Base-by-base conservation (phyloP, 37 sponge, comb jelly and placozoan genomes). In the Corticium candelabrum region DNA sequence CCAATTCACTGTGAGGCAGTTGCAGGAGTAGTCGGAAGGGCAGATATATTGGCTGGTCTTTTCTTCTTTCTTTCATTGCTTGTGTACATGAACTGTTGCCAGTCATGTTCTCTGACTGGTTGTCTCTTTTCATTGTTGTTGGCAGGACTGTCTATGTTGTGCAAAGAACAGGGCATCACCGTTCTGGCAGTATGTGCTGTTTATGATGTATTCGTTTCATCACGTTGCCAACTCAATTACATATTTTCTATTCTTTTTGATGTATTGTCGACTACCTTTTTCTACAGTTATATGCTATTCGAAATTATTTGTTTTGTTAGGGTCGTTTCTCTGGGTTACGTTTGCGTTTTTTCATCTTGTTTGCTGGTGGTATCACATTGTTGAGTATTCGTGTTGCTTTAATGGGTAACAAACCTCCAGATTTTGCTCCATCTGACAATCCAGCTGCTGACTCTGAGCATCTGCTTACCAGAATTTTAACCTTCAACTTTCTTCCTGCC, bases 1-100 rank as follows among this genome's bases (percentile, higher is more conserved):
- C 95, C 95, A 38, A 84, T 94, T 30, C 95, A 94, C 87, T 84
- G 87, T 31, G 95, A 94, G 50, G 91, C 91, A 21, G 95, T 89
- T 32, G 82, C 74, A 27, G 74, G 74, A 11, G 36, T 72, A 15
- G 74, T 72, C 11, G 74, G 74, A 27, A 11, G 74, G 15, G 74
- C 74, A 15, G 74, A 72, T 72, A 21, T 72, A 21, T 15, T 29
- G 21, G 33, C 36, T 27, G 11, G 74, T 27, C 15, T 72, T 21
- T 72, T 50, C 21, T 50, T 50, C 21, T 21, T 50, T 21, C 62
- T 50, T 21, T 11, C 62, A 21, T 21, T 50, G 11, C 62, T 50
- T 21, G 62, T 21, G 62, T 50, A 50, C 62, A 21, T 27, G 21
- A 11, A 21, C 62, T 11, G 62, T 21, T 50, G 62, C 21, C 62